Evolutionary conservation across 2,113 vertebrate genomes (phyloP), one percentile per base, ranked within the genome.

Genomic region (Choloepus hoffmanni): DNA sequence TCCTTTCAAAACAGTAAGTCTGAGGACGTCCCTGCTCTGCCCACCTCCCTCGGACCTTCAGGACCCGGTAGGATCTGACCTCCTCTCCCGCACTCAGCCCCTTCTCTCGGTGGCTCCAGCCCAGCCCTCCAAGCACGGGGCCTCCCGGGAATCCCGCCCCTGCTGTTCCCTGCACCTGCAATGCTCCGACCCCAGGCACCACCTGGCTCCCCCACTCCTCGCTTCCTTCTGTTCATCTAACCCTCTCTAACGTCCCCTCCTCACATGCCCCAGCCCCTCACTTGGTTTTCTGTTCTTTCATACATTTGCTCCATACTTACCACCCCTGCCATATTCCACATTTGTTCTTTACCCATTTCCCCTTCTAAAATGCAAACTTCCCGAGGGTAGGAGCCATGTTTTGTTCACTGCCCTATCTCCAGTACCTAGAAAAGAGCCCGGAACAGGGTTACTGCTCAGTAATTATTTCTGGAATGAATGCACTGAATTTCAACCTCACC

Each of bases 41-140:
- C 58, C 58, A 60, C 21, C 58, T 60, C 58, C 7, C 58, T 24
- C 21, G 15, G 55, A 18, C 50, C 30, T 78, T 76, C n/a, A 13
- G 0, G 9, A 62, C 13, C 21, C 74, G 45, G 4, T 16, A 50
- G 9, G 14, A 30, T 18, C 24, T 48, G 40, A 9, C 28, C 30
- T 89, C 28, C n/a, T 21, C 43, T 53, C 24, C 23, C 16, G 14
- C 24, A 68, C 43, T 19, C 18, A 4, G 16, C 23, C 23, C 23
- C 5, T 2, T 13, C 0, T 0, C 13, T n/a, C n/a, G 5, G 36
- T 0, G 62, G 63, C 23, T 70, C n/a, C 33, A 40, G 48, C 83
- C 36, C 30, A 60, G 24, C 1, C 9, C 21, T n/a, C 50, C 50
- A 45, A 68, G 77, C 13, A 1, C 73, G 40, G 15, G 14, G 14